Evolutionary conservation across 2,797 vertebrate genomes (phyloP).

Genomic region (Remorina albescens): DNA sequence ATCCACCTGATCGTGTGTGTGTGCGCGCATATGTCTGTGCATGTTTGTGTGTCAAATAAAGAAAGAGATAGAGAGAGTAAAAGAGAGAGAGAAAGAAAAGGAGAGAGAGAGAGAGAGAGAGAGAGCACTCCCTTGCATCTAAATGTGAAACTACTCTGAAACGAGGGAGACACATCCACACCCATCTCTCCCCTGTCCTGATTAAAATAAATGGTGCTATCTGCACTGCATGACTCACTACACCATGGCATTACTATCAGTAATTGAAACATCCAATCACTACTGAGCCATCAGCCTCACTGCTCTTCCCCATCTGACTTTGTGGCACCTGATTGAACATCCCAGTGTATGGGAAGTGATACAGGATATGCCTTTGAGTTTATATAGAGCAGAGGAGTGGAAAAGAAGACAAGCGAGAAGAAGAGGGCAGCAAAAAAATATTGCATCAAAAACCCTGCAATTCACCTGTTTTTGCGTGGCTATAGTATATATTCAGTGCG

Average conservation of each 20-base stretch:
- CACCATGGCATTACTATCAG: constrained; percentile 85
- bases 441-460: constrained; percentile 19
- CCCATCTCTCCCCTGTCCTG: constrained; percentile 82
- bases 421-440: constrained; percentile 18
- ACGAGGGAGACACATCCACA: constrained; percentile 81
- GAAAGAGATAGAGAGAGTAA: constrained; percentile 31
- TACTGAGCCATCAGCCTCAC: constrained; percentile 79
- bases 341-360: constrained; percentile 74
- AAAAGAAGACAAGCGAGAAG: neutral
- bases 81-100: constrained; percentile 14
- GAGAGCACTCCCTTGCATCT: constrained; percentile 75
- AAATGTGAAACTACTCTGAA: constrained; percentile 81
- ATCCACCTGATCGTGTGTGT: constrained; percentile 73
- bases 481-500: constrained; percentile 30
- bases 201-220: constrained; percentile 88
- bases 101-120: constrained; percentile 40
- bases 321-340: constrained; percentile 81
- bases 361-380: constrained; percentile 68
- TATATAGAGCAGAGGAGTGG: constrained; percentile 46
- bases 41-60: constrained; percentile 58
- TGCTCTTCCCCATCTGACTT: constrained; percentile 79
- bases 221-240: constrained; percentile 86
- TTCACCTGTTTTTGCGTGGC: constrained; percentile 26
- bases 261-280: constrained; percentile 87
- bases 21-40: constrained; percentile 28